These are phyloP conservation scores for Crioceris asparagi DNA, from an alignment of 2,888 invertebrate genomes.

Conservation along the genomic window DNA sequence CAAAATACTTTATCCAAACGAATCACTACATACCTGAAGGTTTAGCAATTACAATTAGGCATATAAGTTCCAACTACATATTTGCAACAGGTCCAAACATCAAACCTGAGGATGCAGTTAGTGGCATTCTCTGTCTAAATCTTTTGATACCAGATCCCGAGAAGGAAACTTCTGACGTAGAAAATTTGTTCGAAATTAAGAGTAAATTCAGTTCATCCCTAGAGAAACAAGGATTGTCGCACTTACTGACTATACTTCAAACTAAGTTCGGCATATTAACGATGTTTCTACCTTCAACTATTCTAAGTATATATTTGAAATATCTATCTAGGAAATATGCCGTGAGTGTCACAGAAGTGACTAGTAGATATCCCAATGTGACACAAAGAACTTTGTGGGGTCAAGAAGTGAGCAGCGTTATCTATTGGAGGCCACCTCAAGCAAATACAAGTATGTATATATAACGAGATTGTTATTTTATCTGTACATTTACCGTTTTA, in stretches of 20 bases:
- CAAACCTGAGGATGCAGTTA: slow-evolving; percentile 36
- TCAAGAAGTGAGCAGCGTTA: slow-evolving; percentile 49
- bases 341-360: slow-evolving; percentile 52
- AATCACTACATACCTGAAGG: slow-evolving; percentile 42
- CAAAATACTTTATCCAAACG: slow-evolving; percentile 43
- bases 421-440: slow-evolving; percentile 67
- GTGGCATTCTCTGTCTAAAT: slow-evolving; percentile 56
- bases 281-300: slow-evolving; percentile 49
- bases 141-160: slow-evolving; percentile 45
- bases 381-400: slow-evolving; percentile 52
- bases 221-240: slow-evolving; percentile 42
- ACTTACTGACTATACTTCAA: slow-evolving; percentile 43
- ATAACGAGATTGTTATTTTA: too few relatives aligned
- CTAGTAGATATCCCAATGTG: slow-evolving; percentile 34
- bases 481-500: too few relatives aligned
- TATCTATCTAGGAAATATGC: slow-evolving; percentile 56
- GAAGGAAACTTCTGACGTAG: slow-evolving; percentile 26
- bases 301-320: slow-evolving; percentile 48
- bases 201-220: slow-evolving; percentile 37
- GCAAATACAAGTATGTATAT: slow-evolving; percentile 58
- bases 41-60: slow-evolving; percentile 52
- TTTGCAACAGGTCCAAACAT: slow-evolving; percentile 42
- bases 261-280: slow-evolving; percentile 49
- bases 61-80: slow-evolving; percentile 42
- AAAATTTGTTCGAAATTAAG: slow-evolving; percentile 35